Percentiles rank a stretch among this genome's conserved stretches.
Conservation (phyloP, 1,140 invertebrate species). For the Conus ventricosus region DNA sequence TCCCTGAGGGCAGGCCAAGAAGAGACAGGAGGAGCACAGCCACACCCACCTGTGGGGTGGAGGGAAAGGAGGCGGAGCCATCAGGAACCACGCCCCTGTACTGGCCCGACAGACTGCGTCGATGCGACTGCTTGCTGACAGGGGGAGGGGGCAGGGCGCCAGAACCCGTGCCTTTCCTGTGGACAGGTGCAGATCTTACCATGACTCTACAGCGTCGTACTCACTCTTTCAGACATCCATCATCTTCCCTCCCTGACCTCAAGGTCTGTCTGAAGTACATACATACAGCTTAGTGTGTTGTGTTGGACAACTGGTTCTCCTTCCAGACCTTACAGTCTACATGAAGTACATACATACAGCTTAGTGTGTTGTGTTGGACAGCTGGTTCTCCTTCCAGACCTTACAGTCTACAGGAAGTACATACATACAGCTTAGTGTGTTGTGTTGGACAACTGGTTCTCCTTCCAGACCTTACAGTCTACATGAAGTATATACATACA, state of each 20-base stretch:
- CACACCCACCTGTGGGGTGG: slow-evolving; percentile 36
- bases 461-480: too few species aligned
- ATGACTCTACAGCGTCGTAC: not conserved
- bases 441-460: not conserved
- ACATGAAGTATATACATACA: too few species aligned
- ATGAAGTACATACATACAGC: too few species aligned
- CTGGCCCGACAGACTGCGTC: slow-evolving; percentile 66
- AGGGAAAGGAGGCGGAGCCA: slow-evolving; percentile 27
- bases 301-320: not conserved
- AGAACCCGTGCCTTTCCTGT: slow-evolving; percentile 34
- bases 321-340: too few species aligned
- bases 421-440: too few species aligned
- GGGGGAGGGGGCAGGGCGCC: slow-evolving; percentile 70
- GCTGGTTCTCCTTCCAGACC: too few species aligned
- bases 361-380: too few species aligned
- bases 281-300: not conserved
- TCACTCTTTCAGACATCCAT: not conserved
- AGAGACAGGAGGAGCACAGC: not conserved
- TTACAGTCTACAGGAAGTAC: too few species aligned
- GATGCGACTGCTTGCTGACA: slow-evolving; percentile 65
- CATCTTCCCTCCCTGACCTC: not conserved
- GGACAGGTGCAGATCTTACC: not conserved
- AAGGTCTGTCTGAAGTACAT: not conserved
- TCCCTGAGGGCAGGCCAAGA: too few species aligned
- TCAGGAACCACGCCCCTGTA: slow-evolving; percentile 57